phyloP scores from a whole-genome alignment of 92 coral and sea anemone genomes.

The Parazoanthus darwini region DNA sequence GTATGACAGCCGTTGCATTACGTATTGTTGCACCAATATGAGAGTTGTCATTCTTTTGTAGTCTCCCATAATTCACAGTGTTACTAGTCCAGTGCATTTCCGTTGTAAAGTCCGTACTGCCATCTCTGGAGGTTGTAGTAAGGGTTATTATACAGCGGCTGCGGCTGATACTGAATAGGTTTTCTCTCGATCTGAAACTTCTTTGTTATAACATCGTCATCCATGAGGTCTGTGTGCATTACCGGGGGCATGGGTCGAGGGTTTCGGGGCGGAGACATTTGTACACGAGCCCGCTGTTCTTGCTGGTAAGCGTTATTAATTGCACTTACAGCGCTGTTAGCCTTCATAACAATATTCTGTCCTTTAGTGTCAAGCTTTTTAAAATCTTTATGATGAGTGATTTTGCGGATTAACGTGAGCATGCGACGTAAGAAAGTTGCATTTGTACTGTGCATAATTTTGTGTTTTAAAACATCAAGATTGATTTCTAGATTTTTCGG shows the following conservation, averaged over 20 bases:
- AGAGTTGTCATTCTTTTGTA: not conserved
- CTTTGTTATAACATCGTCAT: conserved; percentile 56
- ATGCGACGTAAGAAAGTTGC: conserved; percentile 77
- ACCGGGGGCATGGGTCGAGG: conserved; percentile 29
- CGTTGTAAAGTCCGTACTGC: conserved; percentile 81
- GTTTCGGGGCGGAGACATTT: conserved; percentile 29
- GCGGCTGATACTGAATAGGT: conserved; percentile 67
- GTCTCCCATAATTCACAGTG: too few species aligned
- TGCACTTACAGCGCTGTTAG: conserved; percentile 68
- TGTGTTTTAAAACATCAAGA: conserved; percentile 73
- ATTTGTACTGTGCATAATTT: conserved; percentile 76
- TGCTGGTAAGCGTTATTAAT: conserved; percentile 51
- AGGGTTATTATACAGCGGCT: conserved; percentile 53
- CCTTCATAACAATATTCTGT: conserved; percentile 69
- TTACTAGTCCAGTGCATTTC: conserved; percentile 58
- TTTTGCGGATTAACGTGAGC: conserved; percentile 78
- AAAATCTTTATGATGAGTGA: conserved; percentile 87
- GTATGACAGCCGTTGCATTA: too few species aligned
- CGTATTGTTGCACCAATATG: too few species aligned
- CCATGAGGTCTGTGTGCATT: conserved; percentile 39
- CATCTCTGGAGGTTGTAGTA: conserved; percentile 68
- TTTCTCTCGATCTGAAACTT: conserved; percentile 83
- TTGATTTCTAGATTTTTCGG: conserved; percentile 56
- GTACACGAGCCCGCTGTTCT: conserved; percentile 42
- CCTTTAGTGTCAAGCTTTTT: conserved; percentile 69